phyloP scores from a whole-genome alignment of 2,888 invertebrate species.

The Eilema sororculum region DNA sequence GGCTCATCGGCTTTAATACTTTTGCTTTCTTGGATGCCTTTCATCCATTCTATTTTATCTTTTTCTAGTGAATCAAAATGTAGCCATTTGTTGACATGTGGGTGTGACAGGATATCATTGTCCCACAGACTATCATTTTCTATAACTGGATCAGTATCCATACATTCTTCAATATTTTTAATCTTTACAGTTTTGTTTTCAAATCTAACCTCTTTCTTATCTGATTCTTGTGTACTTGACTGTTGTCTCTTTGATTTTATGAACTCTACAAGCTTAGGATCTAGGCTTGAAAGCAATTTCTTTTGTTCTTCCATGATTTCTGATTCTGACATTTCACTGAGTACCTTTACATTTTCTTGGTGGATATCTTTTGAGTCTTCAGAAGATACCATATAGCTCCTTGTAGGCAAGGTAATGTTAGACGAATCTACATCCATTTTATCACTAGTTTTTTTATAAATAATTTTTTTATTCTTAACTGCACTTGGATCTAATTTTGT shows the following conservation, averaged over 20 bases:
- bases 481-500: constrained; percentile 70
- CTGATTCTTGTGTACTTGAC: constrained; percentile 24
- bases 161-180: constrained; percentile 51
- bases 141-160: constrained; percentile 60
- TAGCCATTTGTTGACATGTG: constrained; percentile 91
- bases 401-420: constrained; percentile 61
- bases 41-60: constrained; percentile 96
- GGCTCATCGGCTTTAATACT: constrained; percentile 86
- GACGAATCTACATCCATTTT: constrained; percentile 67
- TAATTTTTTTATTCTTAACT: constrained; percentile 59
- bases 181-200: constrained; percentile 15
- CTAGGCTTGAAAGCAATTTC: constrained; percentile 88
- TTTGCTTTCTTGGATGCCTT: constrained; percentile 87
- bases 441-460: constrained; percentile 18
- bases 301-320: constrained; percentile 92
- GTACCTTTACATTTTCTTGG: constrained; percentile 89
- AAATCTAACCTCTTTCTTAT: constrained; percentile 24
- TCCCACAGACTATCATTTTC: constrained; percentile 76
- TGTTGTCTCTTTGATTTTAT: constrained; percentile 78
- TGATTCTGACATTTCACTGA: constrained; percentile 90
- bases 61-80: constrained; percentile 95
- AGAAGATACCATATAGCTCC: constrained; percentile 82
- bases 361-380: constrained; percentile 89
- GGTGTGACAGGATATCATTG: constrained; percentile 87
- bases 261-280: constrained; percentile 90